Base-by-base conservation (phyloP, 2,113 vertebrate species). In the Pycnonotus jocosus region DNA sequence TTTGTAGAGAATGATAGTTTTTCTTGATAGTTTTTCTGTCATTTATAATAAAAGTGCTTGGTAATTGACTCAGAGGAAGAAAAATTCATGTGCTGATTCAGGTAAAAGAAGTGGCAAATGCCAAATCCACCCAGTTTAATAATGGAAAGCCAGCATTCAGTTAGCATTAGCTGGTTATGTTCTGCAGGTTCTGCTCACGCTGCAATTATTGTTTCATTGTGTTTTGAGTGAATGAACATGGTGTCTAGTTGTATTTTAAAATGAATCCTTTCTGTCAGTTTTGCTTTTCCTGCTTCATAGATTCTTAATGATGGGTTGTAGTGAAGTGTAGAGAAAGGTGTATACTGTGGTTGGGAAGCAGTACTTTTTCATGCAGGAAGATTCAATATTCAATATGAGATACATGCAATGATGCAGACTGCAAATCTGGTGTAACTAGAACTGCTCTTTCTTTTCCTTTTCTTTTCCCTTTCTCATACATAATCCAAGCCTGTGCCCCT, bases 201-300 rank as follows among this genome's bases (percentile, higher is more conserved):
- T 92, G 79, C 51, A 86, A 80, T 95, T 90, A 79, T 70, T 97
- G 65, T 89, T 95, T 92, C 88, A 57, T 78, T 91, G 45, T 73
- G 27, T 90, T 90, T 94, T 62, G 77, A 80, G 54, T 81, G 68
- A 90, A 76, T 94, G 44, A 83, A 40, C 53, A 71, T 47, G 11
- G 33, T 91, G 56, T 94, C 89, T 96, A 68, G 37, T 76, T 94
- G 77, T 79, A 95, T 95, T 96, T 90, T 42, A 61, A 81, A 92
- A 97, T 96, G 0, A 96, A 96, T 97, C 51, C 27, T 82, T 88
- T 95, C 91, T 92, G 79, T 45, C 86, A 92, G 7, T 94, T 97
- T 97, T 90, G 83, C 31, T 80, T 97, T 96, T 96, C 79, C 79
- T 90, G 90, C 88, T 96, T 97, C 93, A 88, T 73, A 65, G 86